Evolutionary conservation across 2,888 invertebrate genomes (phyloP).

Genomic region (Folsomia candida): DNA sequence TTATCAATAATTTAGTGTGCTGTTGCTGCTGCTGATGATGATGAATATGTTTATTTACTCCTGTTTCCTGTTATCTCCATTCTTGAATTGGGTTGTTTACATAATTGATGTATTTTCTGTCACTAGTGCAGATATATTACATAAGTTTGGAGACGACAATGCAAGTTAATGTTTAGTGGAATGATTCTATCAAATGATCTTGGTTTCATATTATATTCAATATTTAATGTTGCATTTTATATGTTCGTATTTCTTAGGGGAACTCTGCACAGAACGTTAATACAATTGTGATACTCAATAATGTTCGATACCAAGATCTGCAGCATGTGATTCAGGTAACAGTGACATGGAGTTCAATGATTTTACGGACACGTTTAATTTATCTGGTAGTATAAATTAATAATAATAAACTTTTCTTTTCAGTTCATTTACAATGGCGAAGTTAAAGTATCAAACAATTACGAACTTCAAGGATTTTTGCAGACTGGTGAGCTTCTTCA

Average conservation of each 20-base stretch:
- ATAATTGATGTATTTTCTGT: neutral
- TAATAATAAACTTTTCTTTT: no score
- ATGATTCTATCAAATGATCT: no score
- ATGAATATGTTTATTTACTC: neutral
- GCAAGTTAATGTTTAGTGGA: no score
- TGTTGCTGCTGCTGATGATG: neutral
- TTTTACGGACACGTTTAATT: no score
- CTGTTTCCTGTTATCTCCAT: neutral
- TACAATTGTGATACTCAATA: constrained; percentile 37
- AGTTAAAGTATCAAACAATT: constrained; percentile 38
- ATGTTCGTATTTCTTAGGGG: constrained; percentile 9
- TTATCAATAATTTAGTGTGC: neutral
- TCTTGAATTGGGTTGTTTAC: neutral
- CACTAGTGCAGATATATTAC: no score
- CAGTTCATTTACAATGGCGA: constrained; percentile 46
- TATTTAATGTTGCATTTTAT: neutral
- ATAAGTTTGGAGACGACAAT: no score
- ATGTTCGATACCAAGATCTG: constrained; percentile 43
- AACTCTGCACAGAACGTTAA: constrained; percentile 21
- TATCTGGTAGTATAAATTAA: no score
- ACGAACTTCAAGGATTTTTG: constrained; percentile 39
- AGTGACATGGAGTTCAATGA: no score
- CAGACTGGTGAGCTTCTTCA: constrained; percentile 43
- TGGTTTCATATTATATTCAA: no score
- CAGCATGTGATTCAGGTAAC: constrained; percentile 39